phyloP scores from a whole-genome alignment of 2,113 vertebrate species.

The Pogonocichla stellata region DNA sequence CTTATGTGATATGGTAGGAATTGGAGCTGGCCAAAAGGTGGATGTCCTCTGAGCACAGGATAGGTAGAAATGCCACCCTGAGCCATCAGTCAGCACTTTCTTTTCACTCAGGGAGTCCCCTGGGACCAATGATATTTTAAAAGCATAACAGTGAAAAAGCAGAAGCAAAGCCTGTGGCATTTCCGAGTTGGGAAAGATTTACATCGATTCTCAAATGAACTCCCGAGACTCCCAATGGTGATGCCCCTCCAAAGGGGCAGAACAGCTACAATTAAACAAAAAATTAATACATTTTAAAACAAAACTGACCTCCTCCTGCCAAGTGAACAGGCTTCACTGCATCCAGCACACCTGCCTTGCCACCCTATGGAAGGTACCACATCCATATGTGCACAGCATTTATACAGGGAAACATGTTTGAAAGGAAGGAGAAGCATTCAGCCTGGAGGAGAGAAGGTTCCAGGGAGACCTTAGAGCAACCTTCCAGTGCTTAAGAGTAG shows the following conservation, averaged over 20 bases:
- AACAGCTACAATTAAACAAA: not conserved
- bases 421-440: not conserved
- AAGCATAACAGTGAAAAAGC: conserved; percentile 57
- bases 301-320: not conserved
- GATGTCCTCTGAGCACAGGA: not conserved
- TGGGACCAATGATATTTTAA: conserved; percentile 52
- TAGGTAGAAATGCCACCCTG: not conserved
- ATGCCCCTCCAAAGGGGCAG: not conserved
- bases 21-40: not conserved
- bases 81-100: conserved; percentile 55
- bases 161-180: conserved; percentile 46
- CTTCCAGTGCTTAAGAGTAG: not conserved
- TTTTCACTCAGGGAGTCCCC: conserved; percentile 58
- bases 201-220: not conserved
- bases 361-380: not conserved
- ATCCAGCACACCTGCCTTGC: not conserved
- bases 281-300: not conserved
- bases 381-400: accelerated
- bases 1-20: accelerated
- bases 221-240: not conserved
- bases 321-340: not conserved
- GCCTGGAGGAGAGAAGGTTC: not conserved
- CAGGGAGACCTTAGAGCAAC: not conserved
- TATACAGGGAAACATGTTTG: not conserved
- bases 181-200: conserved; percentile 7